These are phyloP conservation scores for Tenthredo mesomela DNA, from an alignment of 2,888 invertebrate species.

Conservation along the genomic window DNA sequence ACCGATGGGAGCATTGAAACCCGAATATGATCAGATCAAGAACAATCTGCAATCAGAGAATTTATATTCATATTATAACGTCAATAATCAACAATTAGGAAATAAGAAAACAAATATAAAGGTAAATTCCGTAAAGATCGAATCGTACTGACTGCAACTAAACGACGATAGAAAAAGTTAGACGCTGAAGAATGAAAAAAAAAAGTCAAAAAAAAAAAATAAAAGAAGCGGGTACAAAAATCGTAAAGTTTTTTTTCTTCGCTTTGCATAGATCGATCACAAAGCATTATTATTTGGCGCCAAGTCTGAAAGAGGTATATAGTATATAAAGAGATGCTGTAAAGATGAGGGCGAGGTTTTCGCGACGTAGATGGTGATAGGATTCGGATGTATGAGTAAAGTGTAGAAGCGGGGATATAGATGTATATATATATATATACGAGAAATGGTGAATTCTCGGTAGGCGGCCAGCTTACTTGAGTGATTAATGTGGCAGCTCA, in stretches of 20 bases:
- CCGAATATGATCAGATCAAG: too few species aligned
- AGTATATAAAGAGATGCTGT: neutral
- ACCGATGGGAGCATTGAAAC: too few species aligned
- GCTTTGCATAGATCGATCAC: slow-evolving; percentile 48
- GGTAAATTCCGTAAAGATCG: neutral
- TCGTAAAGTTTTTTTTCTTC: neutral
- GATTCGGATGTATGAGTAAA: neutral
- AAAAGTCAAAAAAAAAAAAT: neutral
- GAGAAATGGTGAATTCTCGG: slow-evolving; percentile 4
- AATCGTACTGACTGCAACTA: neutral
- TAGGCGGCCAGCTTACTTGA: slow-evolving; percentile 48
- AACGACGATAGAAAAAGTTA: neutral
- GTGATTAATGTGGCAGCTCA: slow-evolving; percentile 65
- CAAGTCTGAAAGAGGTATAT: slow-evolving; percentile 32
- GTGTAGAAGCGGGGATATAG: neutral
- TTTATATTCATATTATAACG: neutral
- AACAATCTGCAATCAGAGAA: too few species aligned
- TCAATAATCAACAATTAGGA: neutral
- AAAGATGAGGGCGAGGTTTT: neutral
- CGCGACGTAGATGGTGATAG: slow-evolving; percentile 25
- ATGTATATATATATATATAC: neutral
- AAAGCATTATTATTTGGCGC: slow-evolving; percentile 41
- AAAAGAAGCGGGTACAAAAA: neutral
- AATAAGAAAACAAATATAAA: neutral
- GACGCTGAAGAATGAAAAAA: neutral